Base-by-base conservation (phyloP, 35 echinoderm and acorn worm genomes). In the Eucidaris tribuloides region DNA sequence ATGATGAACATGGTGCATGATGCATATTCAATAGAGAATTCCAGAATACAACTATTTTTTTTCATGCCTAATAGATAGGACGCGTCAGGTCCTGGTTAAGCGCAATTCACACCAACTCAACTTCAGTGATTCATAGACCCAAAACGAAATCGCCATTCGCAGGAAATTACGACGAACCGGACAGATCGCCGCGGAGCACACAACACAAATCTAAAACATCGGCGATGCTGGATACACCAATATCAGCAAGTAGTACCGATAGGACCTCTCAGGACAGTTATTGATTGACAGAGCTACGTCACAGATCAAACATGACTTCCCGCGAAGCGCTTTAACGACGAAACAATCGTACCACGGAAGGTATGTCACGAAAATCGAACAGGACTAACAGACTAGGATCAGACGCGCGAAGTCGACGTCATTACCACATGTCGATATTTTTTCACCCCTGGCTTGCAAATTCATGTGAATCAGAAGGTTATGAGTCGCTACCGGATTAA, bases 371-470 rank as follows among this genome's bases (percentile, higher is more conserved):
- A 7, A 74, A 74, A 44, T 18, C 35, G 29, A 44, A 74, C 36
- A 6, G 5, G 11, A 64, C 19, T 25, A 13, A 11, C 30, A 7
- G 24, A 18, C 9, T n/a, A 9, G 19, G 24, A 24, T 3, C 60
- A 90, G 24, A 43, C 70, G 7, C 83, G 86, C 45, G 94, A n/a
- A n/a, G n/a, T n/a, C n/a, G 81, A 34, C 86, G 91, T 5, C 93
- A 90, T 0, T 99, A 99, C 79, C 96, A 99, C 60, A 66, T 99
- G 87, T 99, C 96, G 14, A 91, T 93, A 45, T 93, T 99, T 22
- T 81, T 98, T 34, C 86, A 89, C 4, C 87, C 90, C 3, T 38
- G 79, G 1, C 35, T 58, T 15, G 40, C 78, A 44, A 63, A 71
- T 18, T n/a, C 50, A 33, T 41, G 19, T 23, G 41, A 86, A 86